Evolutionary conservation across 2,888 invertebrate species (phyloP), one percentile per base, ranked within the genome.

Genomic region (Hyppa rectilinea): DNA sequence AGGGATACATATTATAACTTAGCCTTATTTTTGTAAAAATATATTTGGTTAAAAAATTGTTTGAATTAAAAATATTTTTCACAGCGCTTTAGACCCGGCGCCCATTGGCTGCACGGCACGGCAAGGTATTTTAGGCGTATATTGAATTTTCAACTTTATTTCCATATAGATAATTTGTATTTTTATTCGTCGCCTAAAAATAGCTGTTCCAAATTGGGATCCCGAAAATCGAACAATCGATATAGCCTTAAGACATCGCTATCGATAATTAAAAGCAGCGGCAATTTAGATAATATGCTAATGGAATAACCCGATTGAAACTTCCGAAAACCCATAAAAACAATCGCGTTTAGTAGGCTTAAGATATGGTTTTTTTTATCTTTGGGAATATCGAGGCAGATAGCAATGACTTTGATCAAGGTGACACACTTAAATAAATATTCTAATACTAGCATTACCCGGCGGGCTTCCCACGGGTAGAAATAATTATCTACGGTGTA

Each of bases 331-430:
- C 14, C 26, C 38, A 52, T 76, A 73, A 70, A n/a, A 76, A 58
- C 38, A 14, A 70, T 76, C 23, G 23, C 3, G 7, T 45, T 45
- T 58, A 29, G 26, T 40, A 69, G 58, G 70, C 52, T 73, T 73
- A 59, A 56, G 77, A 76, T 58, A 59, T 38, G 10, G 10, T 2
- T 20, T n/a, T 23, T 61, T 72, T 77, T 77, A 78, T 74, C 29
- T 7, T 29, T 17, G 23, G 31, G 38, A 26, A 56, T 60, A 61
- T 56, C 26, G 14, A 55, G 38, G n/a, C 31, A 70, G 26, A 61
- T 49, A 38, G 5, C 38, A 60, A 70, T 55, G 26, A 45, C 52
- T 34, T 58, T 58, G 66, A 29, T 53, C 50, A 60, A 50, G 34
- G 69, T 52, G 23, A 43, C 20, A 34, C 12, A 31, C 17, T 31